A percentile compares a stretch with the other conserved stretches of the same genome.
Evolutionary conservation across 2,113 vertebrate genomes (phyloP).

Genomic region (Thymallus thymallus): DNA sequence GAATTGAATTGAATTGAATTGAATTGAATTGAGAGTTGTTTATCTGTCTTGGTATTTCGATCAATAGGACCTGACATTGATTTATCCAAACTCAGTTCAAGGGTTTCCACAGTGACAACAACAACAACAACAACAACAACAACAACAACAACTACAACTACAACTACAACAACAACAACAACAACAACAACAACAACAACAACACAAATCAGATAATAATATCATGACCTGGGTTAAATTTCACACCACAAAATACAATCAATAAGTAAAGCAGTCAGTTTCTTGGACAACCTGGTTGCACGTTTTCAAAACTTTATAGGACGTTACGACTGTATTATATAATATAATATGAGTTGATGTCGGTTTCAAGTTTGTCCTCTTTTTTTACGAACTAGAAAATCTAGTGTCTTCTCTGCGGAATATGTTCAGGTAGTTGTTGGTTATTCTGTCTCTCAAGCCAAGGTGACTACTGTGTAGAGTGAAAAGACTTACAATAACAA

Average conservation of each 20-base stretch:
- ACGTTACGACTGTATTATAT: not conserved
- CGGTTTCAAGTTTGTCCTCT: too few relatives aligned
- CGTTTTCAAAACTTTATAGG: not conserved
- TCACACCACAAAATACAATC: not conserved
- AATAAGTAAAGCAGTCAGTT: not conserved
- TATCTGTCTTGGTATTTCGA: too few relatives aligned
- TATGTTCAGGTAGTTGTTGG: too few relatives aligned
- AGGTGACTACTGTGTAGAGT: too few relatives aligned
- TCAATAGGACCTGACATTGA: constrained; percentile 4
- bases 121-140: not conserved
- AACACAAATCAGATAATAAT: not conserved
- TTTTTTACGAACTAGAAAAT: too few relatives aligned
- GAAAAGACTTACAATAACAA: too few relatives aligned
- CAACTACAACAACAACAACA: not conserved
- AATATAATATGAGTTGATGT: too few relatives aligned
- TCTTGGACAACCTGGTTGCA: not conserved
- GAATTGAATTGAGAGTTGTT: too few relatives aligned
- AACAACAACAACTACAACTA: not conserved
- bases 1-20: too few relatives aligned
- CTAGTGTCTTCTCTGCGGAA: too few relatives aligned
- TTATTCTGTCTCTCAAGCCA: too few relatives aligned
- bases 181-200: not conserved
- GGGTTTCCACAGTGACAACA: not conserved
- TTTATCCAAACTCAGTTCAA: constrained; percentile 1
- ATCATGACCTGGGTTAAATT: not conserved